Evolutionary conservation across 2,888 invertebrate genomes (phyloP).

Genomic region (Epirrhoe alternata): DNA sequence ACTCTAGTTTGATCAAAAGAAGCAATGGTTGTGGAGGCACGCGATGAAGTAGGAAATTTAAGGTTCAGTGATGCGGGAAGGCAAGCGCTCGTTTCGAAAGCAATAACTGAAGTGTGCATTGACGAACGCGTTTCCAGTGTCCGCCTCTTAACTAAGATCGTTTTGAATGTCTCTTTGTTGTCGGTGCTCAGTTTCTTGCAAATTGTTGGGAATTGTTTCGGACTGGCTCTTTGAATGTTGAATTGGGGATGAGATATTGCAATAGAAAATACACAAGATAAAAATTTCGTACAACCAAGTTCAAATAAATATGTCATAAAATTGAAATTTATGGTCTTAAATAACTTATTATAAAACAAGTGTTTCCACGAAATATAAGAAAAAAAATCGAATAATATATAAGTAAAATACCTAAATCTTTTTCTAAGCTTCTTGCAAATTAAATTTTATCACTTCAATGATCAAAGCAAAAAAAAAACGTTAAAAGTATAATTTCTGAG

Average conservation of each 20-base stretch:
- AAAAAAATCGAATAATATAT: no score
- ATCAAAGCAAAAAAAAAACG: constrained; percentile 11
- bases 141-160: constrained; percentile 72
- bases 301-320: no score
- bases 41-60: not conserved
- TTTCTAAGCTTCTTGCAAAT: not conserved
- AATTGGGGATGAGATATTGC: constrained; percentile 1
- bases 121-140: constrained; percentile 76
- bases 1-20: not conserved
- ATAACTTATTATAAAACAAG: no score
- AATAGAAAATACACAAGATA: no score
- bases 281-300: no score
- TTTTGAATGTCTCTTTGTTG: constrained; percentile 72
- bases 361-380: no score
- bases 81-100: constrained; percentile 40
- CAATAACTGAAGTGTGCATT: constrained; percentile 76
- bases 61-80: constrained; percentile 22
- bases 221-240: constrained; percentile 7
- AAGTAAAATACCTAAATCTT: no score
- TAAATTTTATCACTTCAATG: not conserved
- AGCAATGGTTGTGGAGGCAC: constrained; percentile 9
- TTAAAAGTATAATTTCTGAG: constrained; percentile 30
- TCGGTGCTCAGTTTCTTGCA: constrained; percentile 54
- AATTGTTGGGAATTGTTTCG: constrained; percentile 48
- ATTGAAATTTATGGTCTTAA: no score